Evolutionary conservation across 2,113 vertebrate genomes (phyloP), one percentile per base, ranked within the genome.

Genomic region (Pygoscelis adeliae): DNA sequence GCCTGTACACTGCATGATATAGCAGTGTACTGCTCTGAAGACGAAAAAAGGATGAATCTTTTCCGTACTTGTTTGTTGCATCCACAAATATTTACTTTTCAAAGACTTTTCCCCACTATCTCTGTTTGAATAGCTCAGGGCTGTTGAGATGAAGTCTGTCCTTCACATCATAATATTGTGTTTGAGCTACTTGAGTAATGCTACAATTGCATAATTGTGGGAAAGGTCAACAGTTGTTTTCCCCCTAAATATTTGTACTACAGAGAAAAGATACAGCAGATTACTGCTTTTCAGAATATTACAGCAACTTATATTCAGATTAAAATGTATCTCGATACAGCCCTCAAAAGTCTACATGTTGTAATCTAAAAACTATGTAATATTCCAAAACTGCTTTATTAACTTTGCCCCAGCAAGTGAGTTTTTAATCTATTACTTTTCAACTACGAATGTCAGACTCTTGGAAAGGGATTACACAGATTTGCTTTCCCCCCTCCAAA

Each of bases 51-150:
- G 40, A 47, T 4, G 12, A 87, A 65, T 65, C 78, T 91, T 96
- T 96, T 83, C 94, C 87, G 72, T 65, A 50, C 72, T 93, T 81
- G 82, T 91, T 95, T 93, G 87, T 85, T 81, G 90, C 56, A 92
- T 87, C 30, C 50, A 91, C 92, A 95, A 97, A 97, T 95, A 87
- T 96, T 94, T 97, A 89, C 90, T 96, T 92, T 61, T 84, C 65
- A 49, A 72, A 95, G 89, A 44, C 53, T 87, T 69, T 52, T 13
- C 70, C 36, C 80, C 3, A 3, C 84, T 62, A 74, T 90, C 87
- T 88, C 62, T 82, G 81, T 88, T 94, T 95, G 77, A 89, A 53
- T 76, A 90, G 89, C 89, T 90, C 83, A 92, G 67, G 89, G 65
- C 79, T 94, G 89, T 78, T 61, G 87, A 86, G 88, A 65, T 76